Evolutionary conservation across 1,140 invertebrate species (phyloP).

Genomic region (Euura saliciscinereae): DNA sequence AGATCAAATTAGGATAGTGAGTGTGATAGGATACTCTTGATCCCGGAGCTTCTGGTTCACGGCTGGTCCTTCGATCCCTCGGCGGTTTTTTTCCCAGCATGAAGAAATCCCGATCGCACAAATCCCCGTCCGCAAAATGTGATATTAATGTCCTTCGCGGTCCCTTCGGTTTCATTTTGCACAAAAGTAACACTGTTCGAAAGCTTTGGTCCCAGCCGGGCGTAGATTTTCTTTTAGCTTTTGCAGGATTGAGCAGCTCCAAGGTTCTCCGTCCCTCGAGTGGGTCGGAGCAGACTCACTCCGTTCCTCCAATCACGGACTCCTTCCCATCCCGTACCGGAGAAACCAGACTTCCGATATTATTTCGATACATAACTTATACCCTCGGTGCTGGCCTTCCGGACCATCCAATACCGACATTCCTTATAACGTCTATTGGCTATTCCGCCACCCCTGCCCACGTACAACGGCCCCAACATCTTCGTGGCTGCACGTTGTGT

Average conservation of each 20-base stretch:
- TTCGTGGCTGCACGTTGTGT: no score
- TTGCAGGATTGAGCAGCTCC: background rate
- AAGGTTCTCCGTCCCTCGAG: background rate
- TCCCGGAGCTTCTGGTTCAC: background rate
- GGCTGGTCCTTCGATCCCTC: background rate
- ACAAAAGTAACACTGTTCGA: background rate
- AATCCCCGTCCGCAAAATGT: background rate
- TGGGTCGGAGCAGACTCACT: background rate
- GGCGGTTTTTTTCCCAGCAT: background rate
- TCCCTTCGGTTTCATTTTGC: background rate
- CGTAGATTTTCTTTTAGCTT: background rate
- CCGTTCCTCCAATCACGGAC: background rate
- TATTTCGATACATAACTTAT: slow-evolving; percentile 2
- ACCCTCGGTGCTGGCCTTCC: background rate
- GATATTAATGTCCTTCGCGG: background rate
- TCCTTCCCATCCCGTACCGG: background rate
- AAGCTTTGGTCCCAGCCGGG: background rate
- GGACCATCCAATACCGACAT: background rate
- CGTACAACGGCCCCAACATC: no score
- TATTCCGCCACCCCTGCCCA: background rate
- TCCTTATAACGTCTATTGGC: background rate
- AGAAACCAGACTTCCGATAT: background rate
- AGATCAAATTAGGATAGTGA: slow-evolving; percentile 1
- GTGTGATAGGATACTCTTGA: background rate
- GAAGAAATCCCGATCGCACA: background rate